Conservation (phyloP, 2,888 invertebrate species). For the Muschampia plurimacula region DNA sequence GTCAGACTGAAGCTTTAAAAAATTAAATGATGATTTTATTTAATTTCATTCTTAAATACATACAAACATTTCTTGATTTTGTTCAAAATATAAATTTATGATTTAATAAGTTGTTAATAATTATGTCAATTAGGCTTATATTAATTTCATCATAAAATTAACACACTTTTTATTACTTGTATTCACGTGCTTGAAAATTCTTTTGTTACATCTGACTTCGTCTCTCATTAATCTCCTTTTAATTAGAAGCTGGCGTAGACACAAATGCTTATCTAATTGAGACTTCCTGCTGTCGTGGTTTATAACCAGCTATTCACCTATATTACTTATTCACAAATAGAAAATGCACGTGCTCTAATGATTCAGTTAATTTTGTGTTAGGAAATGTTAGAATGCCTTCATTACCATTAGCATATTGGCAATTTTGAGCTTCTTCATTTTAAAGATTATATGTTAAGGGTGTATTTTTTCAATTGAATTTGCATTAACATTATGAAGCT, state of each 20-base stretch:
- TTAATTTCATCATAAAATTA: too few species aligned
- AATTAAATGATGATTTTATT: too few species aligned
- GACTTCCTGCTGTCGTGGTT: background rate
- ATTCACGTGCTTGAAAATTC: too few species aligned
- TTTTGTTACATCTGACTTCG: background rate
- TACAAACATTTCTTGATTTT: too few species aligned
- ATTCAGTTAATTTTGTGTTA: background rate
- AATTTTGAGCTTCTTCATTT: background rate
- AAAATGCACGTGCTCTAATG: constrained; percentile 1
- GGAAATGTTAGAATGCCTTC: constrained; percentile 6
- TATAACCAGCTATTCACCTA: constrained; percentile 4
- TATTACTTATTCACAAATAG: background rate
- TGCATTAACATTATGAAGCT: background rate
- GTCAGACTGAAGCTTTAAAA: too few species aligned
- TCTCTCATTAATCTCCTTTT: constrained; percentile 31
- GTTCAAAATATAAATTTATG: too few species aligned
- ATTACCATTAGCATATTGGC: background rate
- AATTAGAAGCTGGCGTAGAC: constrained; percentile 11
- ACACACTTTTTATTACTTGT: too few species aligned
- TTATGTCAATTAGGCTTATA: too few species aligned
- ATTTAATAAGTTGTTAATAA: too few species aligned
- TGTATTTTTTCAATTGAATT: background rate
- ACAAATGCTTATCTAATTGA: constrained; percentile 25
- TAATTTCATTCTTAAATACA: too few species aligned
- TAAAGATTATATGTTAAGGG: background rate